Evolutionary conservation across 2,888 invertebrate genomes (phyloP).

Genomic region (Sialis lutaria): DNA sequence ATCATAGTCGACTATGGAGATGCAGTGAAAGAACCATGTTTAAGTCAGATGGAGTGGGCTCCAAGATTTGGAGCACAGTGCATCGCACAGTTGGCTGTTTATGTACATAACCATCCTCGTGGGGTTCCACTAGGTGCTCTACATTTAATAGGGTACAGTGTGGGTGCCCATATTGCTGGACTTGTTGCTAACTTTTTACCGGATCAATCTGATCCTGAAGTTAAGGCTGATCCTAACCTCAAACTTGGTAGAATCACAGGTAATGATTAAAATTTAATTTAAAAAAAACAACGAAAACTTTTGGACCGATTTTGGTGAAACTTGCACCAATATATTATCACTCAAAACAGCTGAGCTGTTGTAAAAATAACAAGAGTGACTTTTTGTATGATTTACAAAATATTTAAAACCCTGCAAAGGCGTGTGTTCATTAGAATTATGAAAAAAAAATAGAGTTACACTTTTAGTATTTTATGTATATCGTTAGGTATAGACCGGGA

Average conservation of each 20-base stretch:
- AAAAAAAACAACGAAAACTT: not conserved
- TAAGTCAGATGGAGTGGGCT: conserved; percentile 56
- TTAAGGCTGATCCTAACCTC: too few species aligned
- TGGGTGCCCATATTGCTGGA: conserved; percentile 74
- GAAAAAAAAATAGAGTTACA: too few species aligned
- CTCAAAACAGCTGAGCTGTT: too few species aligned
- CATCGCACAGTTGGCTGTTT: conserved; percentile 64
- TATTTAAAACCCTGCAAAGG: too few species aligned
- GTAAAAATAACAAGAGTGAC: not conserved
- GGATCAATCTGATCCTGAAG: conserved; percentile 48
- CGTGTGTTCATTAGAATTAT: too few species aligned
- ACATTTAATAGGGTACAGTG: conserved; percentile 73
- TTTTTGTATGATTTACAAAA: not conserved
- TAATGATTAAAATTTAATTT: too few species aligned
- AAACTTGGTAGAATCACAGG: conserved; percentile 74
- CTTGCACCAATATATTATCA: too few species aligned
- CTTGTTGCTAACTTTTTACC: conserved; percentile 61
- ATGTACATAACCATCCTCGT: conserved; percentile 59
- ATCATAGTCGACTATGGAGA: conserved; percentile 73
- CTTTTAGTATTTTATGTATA: too few species aligned
- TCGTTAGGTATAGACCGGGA: too few species aligned
- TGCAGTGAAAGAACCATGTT: conserved; percentile 65
- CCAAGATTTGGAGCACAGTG: conserved; percentile 49
- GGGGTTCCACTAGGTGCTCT: conserved; percentile 55
- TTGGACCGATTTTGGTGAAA: not conserved